Evolutionary conservation across 2,797 vertebrate genomes (phyloP), one percentile per base, ranked within the genome.

Genomic region (Botia almorhae): DNA sequence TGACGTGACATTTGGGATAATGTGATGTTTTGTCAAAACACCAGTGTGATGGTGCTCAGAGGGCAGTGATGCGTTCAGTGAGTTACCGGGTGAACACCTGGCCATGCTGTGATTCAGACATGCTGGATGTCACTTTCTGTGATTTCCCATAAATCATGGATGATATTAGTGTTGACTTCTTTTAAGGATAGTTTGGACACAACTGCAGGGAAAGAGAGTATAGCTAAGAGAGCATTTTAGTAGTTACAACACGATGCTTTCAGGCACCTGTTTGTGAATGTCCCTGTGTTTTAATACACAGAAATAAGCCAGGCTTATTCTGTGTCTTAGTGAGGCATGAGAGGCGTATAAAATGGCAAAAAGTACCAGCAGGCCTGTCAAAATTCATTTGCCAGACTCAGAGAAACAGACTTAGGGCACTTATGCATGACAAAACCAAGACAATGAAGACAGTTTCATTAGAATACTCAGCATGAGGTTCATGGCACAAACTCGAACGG

Each of bases 391-490:
- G 33, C 36, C 74, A 53, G n/a, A 80, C 19, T 80, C 55, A 76
- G 74, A 68, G 39, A 14, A 53, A 77, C 17, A 68, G 58, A 72
- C 46, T 81, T 65, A 76, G 56, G 68, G 60, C 70, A 36, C 70
- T 61, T 79, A 75, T 71, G 85, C 85, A 82, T 82, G 76, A 84
- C 53, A 77, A 76, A 73, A 63, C 74, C 70, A 77, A 73, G 65
- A 87, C 76, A 88, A 84, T 50, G 61, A 69, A 69, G 72, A 16
- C 55, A 82, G 68, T 76, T 29, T 60, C 21, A 82, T 82, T 85
- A 76, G 78, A 87, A 88, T 82, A 82, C 76, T 81, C 81, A 77
- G 84, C 83, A 78, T 89, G 89, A 78, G 79, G 73, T 79, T 85
- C 74, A 78, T 85, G 70, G 82, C 70, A 77, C 26, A 1, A n/a